These are phyloP conservation scores for Sebastolobus altivelis DNA, from an alignment of 2,797 vertebrate species.

Conservation along the genomic window DNA sequence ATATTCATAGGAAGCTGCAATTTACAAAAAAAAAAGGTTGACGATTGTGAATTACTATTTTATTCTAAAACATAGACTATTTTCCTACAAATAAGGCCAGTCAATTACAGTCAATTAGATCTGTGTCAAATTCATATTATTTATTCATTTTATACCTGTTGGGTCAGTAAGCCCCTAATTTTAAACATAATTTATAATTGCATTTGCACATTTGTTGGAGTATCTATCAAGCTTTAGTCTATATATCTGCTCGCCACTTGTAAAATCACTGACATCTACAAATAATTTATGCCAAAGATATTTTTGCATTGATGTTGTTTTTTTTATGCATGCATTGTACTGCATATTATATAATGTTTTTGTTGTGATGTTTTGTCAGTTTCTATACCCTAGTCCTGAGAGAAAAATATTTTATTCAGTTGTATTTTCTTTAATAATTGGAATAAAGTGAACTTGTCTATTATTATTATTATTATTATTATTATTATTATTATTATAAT, in stretches of 20 bases:
- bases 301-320: too few species aligned
- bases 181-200: background rate
- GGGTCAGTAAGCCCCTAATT: background rate
- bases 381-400: background rate
- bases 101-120: background rate
- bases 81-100: background rate
- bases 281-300: background rate
- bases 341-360: background rate
- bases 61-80: background rate
- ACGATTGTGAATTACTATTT: background rate
- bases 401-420: background rate
- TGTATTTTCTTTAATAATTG: background rate
- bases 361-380: background rate
- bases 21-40: background rate
- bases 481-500: too few species aligned
- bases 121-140: background rate
- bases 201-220: background rate
- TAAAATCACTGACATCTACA: background rate
- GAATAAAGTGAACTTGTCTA: background rate
- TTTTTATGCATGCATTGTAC: background rate
- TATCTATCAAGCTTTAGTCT: background rate
- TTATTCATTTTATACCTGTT: background rate
- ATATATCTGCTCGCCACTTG: background rate
- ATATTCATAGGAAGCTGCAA: background rate
- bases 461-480: background rate